Evolutionary conservation across 2,113 vertebrate species (phyloP), one percentile per base, ranked within the genome.

Genomic region (Charina bottae): DNA sequence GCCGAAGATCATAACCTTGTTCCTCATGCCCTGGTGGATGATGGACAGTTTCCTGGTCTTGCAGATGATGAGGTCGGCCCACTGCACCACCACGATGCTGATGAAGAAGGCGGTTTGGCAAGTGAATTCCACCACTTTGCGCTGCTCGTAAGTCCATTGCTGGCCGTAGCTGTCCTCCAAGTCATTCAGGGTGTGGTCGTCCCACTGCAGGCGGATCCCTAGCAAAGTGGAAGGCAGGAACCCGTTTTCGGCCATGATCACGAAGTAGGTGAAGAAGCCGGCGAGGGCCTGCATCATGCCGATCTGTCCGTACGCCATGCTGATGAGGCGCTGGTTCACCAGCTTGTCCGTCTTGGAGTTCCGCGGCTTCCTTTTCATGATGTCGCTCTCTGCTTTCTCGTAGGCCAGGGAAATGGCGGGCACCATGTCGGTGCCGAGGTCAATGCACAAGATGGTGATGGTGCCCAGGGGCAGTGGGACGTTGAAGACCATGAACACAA

Each of bases 391-490:
- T 0, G 99, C 98, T 0, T 97, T 97, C 96, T 99, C 99, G 0
- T 99, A 99, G 9, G 99, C 99, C 97, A 99, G 91, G 3, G 99
- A 99, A 96, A 99, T 99, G 9, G 99, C 99, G 0, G 99, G 99
- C 95, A 99, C 98, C 99, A 99, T 99, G 95, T 99, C 98, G 0
- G 99, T 99, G 96, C 99, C 99, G 96, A 99, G 97, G 97, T 99
- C 98, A 2, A 99, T 99, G 96, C 99, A 99, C 92, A 99, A 98
- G 97, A 99, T 99, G 97, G 99, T 99, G 95, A 99, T 90, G 0
- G 98, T 99, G 62, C 99, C 98, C 95, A 99, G 97, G 0, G 99
- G 98, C 17, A 99, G 97, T 0, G 99, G 99, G 87, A 99, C 98
- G 84, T 98, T 98, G 55, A 97, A 96, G 0, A 99, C 97, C 97